Evolutionary conservation across 2,797 vertebrate species (phyloP).

Genomic region (Coluber constrictor): DNA sequence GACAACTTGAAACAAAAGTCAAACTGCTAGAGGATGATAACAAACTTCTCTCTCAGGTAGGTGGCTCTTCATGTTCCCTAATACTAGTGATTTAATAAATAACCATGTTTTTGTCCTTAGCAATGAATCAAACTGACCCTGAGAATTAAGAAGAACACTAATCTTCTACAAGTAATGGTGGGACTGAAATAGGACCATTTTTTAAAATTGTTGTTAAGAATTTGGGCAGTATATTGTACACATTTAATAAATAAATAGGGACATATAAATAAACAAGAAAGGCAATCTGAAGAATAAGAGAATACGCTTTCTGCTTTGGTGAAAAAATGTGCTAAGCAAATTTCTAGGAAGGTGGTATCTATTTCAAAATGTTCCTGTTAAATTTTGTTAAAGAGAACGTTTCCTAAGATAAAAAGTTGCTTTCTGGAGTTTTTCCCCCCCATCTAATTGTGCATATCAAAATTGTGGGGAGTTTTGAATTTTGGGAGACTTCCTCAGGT

Average conservation of each 20-base stretch:
- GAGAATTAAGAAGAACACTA: not conserved
- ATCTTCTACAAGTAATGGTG: not conserved
- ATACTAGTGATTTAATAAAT: not conserved
- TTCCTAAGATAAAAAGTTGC: not conserved
- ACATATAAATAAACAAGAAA: not conserved
- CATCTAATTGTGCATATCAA: not conserved
- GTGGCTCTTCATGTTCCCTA: constrained; percentile 41
- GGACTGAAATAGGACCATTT: not conserved
- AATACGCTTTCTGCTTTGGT: not conserved
- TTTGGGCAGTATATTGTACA: not conserved
- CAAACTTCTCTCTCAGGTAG: constrained; percentile 89
- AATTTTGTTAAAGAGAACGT: not conserved
- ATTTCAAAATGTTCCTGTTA: not conserved
- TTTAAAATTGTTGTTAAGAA: not conserved
- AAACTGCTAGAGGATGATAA: constrained; percentile 89
- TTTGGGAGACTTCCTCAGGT: not conserved
- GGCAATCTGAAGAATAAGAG: not conserved
- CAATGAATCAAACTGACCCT: not conserved
- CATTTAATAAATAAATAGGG: not conserved
- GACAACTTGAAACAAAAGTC: constrained; percentile 92
- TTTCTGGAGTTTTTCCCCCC: not conserved
- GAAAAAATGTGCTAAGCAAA: not conserved
- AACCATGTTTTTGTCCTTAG: not conserved
- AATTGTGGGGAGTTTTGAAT: not conserved
- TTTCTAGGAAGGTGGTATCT: not conserved